Percentiles rank a stretch among this genome's conserved stretches.
Evolutionary conservation across 1,140 invertebrate genomes (phyloP).

Genomic region (Lepidurus arcticus): DNA sequence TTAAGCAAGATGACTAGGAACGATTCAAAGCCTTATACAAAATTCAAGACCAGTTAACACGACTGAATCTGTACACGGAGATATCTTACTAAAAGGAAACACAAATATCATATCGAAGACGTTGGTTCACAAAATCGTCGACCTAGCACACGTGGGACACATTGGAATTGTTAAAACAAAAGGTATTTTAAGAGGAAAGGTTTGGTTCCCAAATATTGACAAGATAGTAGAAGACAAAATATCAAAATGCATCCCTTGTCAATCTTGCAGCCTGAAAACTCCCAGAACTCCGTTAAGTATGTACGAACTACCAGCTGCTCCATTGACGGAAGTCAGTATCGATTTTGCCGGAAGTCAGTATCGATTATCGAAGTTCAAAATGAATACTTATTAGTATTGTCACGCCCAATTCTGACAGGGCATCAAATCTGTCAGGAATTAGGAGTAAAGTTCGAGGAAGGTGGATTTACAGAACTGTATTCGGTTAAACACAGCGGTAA

Average conservation of each 20-base stretch:
- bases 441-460: too few species aligned
- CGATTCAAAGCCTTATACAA: not conserved
- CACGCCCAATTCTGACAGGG: too few species aligned
- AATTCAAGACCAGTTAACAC: not conserved
- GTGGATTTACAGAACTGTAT: too few species aligned
- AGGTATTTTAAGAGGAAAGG: not conserved
- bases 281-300: conserved; percentile 37
- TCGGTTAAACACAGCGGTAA: too few species aligned
- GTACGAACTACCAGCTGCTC: conserved; percentile 35
- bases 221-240: not conserved
- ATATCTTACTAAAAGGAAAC: not conserved
- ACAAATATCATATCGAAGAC: conserved; percentile 36
- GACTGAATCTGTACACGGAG: not conserved
- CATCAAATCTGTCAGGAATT: too few species aligned
- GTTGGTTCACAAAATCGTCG: conserved; percentile 35
- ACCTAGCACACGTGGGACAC: conserved; percentile 38
- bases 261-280: not conserved
- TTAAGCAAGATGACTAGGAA: too few species aligned
- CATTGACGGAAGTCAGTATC: conserved; percentile 37
- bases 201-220: not conserved
- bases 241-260: not conserved
- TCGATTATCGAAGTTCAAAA: conserved; percentile 40
- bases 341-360: too few species aligned
- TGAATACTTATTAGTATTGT: conserved; percentile 39
- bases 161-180: conserved; percentile 37